phyloP scores from a whole-genome alignment of 1,140 invertebrate species.

The Drosophila subobscura region DNA sequence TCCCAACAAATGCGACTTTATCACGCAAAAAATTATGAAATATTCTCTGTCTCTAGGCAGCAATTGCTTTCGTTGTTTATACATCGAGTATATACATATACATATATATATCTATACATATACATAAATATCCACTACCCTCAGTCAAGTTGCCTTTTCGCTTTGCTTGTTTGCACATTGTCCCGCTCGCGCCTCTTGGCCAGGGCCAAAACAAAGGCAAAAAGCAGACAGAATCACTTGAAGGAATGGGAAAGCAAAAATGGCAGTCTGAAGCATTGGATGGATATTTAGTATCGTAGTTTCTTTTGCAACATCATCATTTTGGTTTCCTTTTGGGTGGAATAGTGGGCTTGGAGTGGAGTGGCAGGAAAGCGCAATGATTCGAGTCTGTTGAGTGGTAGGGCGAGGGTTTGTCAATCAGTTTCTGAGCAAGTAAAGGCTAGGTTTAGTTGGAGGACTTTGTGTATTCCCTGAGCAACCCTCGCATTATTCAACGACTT shows the following conservation, averaged over 20 bases:
- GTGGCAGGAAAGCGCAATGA: conserved; percentile 32
- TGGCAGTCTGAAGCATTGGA: conserved; percentile 60
- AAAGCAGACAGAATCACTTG: conserved; percentile 38
- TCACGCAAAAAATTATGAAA: conserved; percentile 82
- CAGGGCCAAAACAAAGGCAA: conserved; percentile 22
- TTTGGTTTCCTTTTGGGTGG: conserved; percentile 52
- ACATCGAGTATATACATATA: background rate
- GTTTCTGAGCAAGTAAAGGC: too few species aligned
- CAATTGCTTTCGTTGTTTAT: conserved; percentile 57
- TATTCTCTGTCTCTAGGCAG: conserved; percentile 61
- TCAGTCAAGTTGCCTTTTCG: conserved; percentile 45
- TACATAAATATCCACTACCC: background rate
- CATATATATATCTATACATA: conserved; percentile 24
- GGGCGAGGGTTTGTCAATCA: conserved; percentile 18
- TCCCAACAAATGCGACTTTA: conserved; percentile 78
- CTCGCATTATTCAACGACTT: conserved; percentile 20
- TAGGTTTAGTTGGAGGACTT: too few species aligned
- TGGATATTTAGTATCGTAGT: conserved; percentile 77
- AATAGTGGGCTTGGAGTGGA: conserved; percentile 9
- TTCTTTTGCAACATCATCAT: conserved; percentile 78
- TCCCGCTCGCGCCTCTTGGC: conserved; percentile 68
- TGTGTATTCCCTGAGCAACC: conserved; percentile 1
- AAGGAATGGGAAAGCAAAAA: conserved; percentile 50
- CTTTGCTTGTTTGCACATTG: conserved; percentile 72
- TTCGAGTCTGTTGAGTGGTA: conserved; percentile 32